A percentile compares a stretch with the other conserved stretches of the same genome.
phyloP scores from a whole-genome alignment of 2,888 invertebrate genomes.

The Odontomyia ornata region DNA sequence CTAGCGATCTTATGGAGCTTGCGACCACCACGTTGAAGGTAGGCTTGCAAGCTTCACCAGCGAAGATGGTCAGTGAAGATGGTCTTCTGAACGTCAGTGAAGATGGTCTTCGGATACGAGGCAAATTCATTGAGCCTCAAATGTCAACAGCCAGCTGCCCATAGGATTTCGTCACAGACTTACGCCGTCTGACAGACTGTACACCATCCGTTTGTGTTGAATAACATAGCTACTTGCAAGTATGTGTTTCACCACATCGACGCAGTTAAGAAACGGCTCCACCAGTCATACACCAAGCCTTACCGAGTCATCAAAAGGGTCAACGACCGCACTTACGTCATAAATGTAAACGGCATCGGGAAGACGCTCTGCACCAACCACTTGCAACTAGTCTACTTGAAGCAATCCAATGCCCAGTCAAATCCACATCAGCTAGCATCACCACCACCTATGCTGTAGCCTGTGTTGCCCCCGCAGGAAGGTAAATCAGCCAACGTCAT shows the following conservation, averaged over 20 bases:
- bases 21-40: not conserved
- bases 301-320: too few relatives aligned
- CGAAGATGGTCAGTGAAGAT: not conserved
- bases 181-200: not conserved
- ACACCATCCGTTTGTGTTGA: not conserved
- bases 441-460: not conserved
- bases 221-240: not conserved
- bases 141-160: not conserved
- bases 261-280: not conserved
- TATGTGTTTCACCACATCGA: too few relatives aligned
- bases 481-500: not conserved
- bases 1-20: not conserved
- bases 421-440: not conserved
- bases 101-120: not conserved
- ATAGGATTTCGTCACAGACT: too few relatives aligned
- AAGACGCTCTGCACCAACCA: not conserved
- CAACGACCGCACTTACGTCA: too few relatives aligned
- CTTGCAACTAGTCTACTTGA: not conserved
- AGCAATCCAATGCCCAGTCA: not conserved
- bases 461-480: not conserved
- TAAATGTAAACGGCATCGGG: too few relatives aligned
- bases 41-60: not conserved
- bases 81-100: not conserved
- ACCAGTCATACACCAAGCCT: not conserved
- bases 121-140: not conserved